These are phyloP conservation scores for Plutella xylostella DNA, from an alignment of 2,888 invertebrate genomes.

Conservation along the genomic window DNA sequence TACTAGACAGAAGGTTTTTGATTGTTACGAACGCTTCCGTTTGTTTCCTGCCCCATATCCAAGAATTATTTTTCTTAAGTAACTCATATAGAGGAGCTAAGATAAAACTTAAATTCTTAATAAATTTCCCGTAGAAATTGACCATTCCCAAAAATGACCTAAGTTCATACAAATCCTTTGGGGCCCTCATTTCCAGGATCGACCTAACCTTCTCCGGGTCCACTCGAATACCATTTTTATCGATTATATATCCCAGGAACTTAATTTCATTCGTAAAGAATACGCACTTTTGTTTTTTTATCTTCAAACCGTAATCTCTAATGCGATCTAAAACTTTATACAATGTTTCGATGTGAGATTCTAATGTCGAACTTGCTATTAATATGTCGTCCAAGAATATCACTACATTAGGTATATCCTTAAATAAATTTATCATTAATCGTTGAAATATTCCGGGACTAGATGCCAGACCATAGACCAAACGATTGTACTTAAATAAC, in stretches of 20 bases:
- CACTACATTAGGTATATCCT: not conserved
- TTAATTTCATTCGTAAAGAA: not conserved
- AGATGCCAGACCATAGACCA: not conserved
- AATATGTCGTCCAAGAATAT: not conserved
- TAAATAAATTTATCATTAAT: not conserved
- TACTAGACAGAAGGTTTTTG: not conserved
- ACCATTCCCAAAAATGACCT: not conserved
- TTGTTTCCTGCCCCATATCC: too few species aligned
- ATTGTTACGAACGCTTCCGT: too few species aligned
- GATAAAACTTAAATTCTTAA: not conserved
- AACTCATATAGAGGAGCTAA: not conserved
- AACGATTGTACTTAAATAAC: not conserved
- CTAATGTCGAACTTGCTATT: not conserved
- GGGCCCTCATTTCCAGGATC: not conserved
- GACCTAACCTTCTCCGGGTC: not conserved
- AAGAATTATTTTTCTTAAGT: too few species aligned
- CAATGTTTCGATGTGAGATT: not conserved
- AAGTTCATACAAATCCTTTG: not conserved
- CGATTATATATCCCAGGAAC: not conserved
- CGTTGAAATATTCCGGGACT: not conserved
- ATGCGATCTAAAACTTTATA: not conserved
- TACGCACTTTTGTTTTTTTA: not conserved
- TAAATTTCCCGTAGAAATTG: not conserved
- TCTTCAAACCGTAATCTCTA: not conserved
- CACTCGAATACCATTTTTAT: not conserved